phyloP scores from a whole-genome alignment of 2,113 vertebrate species.

The Mustela lutreola region DNA sequence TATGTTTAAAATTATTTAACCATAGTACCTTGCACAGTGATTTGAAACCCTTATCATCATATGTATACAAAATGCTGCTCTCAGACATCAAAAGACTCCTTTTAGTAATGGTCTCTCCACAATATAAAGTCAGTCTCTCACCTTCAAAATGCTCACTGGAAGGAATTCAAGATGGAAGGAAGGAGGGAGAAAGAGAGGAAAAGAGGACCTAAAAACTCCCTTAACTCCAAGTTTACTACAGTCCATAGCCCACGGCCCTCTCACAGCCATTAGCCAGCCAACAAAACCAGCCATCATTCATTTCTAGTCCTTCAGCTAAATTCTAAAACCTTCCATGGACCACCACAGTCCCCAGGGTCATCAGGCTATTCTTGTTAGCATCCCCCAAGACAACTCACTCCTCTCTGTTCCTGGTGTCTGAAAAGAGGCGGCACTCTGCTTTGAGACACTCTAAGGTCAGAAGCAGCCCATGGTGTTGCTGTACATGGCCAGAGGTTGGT shows the following conservation, averaged over 20 bases:
- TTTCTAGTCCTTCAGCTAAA: neutral
- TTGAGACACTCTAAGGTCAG: neutral
- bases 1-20: slow-evolving; percentile 21
- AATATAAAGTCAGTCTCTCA: neutral
- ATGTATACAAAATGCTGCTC: neutral
- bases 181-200: neutral
- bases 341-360: neutral
- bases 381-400: neutral
- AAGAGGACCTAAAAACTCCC: neutral
- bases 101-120: neutral
- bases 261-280: neutral
- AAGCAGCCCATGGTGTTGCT: neutral
- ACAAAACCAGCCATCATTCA: neutral
- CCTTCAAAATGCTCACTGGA: slow-evolving; percentile 27
- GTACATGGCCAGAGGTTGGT: rapidly evolving
- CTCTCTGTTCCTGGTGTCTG: neutral
- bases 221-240: neutral
- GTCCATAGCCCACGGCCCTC: no score
- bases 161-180: neutral
- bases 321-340: neutral
- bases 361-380: neutral
- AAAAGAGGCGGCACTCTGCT: neutral
- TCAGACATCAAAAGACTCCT: slow-evolving; percentile 16
- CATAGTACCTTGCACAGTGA: neutral
- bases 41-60: neutral